Evolutionary conservation across 2,888 invertebrate species (phyloP), one percentile per base, ranked within the genome.

Genomic region (Hermodice carunculata): DNA sequence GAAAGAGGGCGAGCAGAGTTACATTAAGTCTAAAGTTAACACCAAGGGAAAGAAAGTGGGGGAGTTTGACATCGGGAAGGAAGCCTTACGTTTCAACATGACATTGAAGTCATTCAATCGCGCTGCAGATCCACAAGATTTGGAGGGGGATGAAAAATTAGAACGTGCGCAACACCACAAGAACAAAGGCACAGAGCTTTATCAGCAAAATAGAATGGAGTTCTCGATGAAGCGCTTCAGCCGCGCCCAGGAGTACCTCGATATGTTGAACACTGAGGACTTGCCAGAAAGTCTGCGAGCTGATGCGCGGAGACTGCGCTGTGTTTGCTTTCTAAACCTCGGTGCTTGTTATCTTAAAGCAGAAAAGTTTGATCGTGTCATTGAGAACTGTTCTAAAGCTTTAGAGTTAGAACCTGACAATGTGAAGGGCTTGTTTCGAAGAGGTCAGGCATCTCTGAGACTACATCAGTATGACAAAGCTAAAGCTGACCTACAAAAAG

Each of bases 381-480:
- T 90, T 76, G 90, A 91, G 56, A 88, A 91, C 56, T 94, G 95
- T 28, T 89, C 90, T 34, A 90, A 91, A 74, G 95, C 92, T 0
- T 85, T 98, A 3, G 89, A 90, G 59, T 76, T 92, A 0, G 92
- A 94, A 77, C 86, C 90, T 0, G 88, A 88, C 31, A 95, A 93
- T 82, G 92, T 94, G 11, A 98, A 98, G 85, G 97, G 93, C 0
- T 87, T 94, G 31, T 98, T 95, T 85, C 89, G 98, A 75, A 88
- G 93, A 73, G 96, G 95, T 0, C 92, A 92, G 80, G 87, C 73
- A 3, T 51, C 56, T 22, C 14, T 42, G 14, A 62, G 66, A 28
- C 61, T 71, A 14, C 56, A 69, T 44, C 37, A 73, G 11, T 71
- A 64, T 48, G 48, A 56, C 0, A 44, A 57, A 37, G 73, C 74